These are phyloP conservation scores for Neelides folsomi DNA, from an alignment of 2,888 invertebrate species.

Conservation along the genomic window DNA sequence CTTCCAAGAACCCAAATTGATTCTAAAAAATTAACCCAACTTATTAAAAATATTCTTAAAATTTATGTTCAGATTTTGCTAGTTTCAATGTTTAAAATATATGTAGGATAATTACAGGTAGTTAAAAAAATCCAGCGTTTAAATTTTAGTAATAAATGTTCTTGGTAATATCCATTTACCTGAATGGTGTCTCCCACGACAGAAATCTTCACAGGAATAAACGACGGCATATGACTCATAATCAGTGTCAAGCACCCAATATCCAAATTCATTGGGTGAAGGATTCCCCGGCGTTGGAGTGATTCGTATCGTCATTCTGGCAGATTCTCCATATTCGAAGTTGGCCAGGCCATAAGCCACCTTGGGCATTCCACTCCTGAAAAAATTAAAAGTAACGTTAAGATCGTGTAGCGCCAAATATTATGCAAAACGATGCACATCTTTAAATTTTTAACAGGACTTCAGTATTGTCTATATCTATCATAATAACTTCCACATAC, in stretches of 20 bases:
- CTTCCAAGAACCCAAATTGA: slow-evolving; percentile 32
- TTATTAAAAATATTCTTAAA: neutral
- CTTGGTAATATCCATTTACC: too few relatives aligned
- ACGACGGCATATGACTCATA: slow-evolving; percentile 33
- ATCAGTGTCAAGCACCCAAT: slow-evolving; percentile 32
- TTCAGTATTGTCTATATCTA: too few relatives aligned
- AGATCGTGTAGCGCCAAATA: too few relatives aligned
- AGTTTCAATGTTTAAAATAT: too few relatives aligned
- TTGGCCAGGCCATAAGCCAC: slow-evolving; percentile 31
- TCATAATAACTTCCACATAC: too few relatives aligned
- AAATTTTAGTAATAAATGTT: too few relatives aligned
- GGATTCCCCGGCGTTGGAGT: slow-evolving; percentile 25
- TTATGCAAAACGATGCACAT: too few relatives aligned
- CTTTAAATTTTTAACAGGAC: too few relatives aligned
- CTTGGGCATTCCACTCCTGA: slow-evolving; percentile 33
- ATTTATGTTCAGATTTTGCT: too few relatives aligned
- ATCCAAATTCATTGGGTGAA: slow-evolving; percentile 25
- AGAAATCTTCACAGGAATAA: slow-evolving; percentile 33
- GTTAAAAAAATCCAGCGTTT: too few relatives aligned
- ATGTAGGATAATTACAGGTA: too few relatives aligned
- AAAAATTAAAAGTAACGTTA: neutral
- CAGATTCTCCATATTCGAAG: slow-evolving; percentile 32
- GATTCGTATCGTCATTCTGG: slow-evolving; percentile 29
- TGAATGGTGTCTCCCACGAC: slow-evolving; percentile 31
- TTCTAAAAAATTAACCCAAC: slow-evolving; percentile 13